Evolutionary conservation across 2,113 vertebrate species (phyloP).

Genomic region (Chunga burmeisteri): DNA sequence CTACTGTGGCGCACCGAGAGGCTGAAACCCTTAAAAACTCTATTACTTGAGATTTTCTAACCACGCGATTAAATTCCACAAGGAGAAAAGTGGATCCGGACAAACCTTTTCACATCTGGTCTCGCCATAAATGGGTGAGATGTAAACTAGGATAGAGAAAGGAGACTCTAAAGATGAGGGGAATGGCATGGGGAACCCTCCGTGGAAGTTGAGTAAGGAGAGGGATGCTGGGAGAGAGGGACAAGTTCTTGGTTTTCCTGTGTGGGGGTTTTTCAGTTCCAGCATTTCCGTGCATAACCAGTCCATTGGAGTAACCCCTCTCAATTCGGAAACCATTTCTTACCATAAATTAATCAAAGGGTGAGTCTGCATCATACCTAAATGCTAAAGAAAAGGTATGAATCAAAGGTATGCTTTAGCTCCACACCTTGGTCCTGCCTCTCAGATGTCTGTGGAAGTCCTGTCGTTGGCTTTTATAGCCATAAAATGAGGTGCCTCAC

Average conservation of each 20-base stretch:
- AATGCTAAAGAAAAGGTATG: neutral
- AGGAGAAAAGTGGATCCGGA: neutral
- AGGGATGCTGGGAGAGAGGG: neutral
- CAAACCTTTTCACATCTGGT: neutral
- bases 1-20: neutral
- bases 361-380: neutral
- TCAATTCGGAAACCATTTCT: neutral
- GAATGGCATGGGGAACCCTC: fast-evolving
- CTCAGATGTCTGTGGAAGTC: neutral
- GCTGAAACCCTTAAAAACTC: neutral
- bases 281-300: neutral
- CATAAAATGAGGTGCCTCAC: neutral
- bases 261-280: neutral
- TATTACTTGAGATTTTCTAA: neutral
- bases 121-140: neutral
- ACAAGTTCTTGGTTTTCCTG: neutral
- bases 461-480: neutral
- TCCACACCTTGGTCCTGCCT: neutral
- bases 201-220: neutral
- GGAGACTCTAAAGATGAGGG: neutral
- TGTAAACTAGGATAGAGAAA: neutral
- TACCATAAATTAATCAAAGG: neutral
- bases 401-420: neutral
- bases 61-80: neutral
- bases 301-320: neutral